A percentile compares a stretch with the other conserved stretches of the same genome.
Conservation (phyloP, 1,140 invertebrate genomes). For the Scaptodrosophila lebanonensis region DNA sequence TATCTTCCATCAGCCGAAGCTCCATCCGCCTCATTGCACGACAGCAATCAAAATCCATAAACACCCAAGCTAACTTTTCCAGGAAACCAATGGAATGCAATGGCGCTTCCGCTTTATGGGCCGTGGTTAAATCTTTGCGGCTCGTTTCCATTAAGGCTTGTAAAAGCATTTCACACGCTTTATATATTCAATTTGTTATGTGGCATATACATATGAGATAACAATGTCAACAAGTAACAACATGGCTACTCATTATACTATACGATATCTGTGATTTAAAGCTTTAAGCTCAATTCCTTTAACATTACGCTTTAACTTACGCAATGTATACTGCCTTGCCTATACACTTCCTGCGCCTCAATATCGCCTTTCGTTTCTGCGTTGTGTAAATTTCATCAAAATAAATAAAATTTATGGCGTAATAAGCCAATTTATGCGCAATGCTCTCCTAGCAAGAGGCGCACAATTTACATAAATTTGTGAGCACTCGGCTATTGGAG, state of each 20-base stretch:
- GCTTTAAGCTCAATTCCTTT: constrained; percentile 37
- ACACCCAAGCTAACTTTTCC: constrained; percentile 57
- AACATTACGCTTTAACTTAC: not conserved
- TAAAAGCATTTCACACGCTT: constrained; percentile 46
- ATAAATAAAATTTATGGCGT: constrained; percentile 74
- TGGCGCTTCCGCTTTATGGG: too few relatives aligned
- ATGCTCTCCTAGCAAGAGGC: constrained; percentile 45
- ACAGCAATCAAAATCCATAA: constrained; percentile 69
- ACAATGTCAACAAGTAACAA: too few relatives aligned
- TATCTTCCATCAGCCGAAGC: not conserved
- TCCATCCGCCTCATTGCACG: constrained; percentile 40
- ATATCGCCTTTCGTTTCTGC: constrained; percentile 24
- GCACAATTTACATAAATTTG: constrained; percentile 70
- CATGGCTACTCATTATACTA: constrained; percentile 60
- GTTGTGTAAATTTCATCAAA: constrained; percentile 70
- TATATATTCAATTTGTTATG: constrained; percentile 67
- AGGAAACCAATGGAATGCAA: constrained; percentile 57
- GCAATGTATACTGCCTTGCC: not conserved
- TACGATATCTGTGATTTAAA: constrained; percentile 34
- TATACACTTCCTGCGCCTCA: not conserved
- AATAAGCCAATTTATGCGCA: constrained; percentile 71
- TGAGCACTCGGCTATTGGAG: not conserved
- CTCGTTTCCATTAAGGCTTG: constrained; percentile 12
- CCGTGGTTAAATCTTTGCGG: constrained; percentile 12
- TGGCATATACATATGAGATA: too few relatives aligned